Base-by-base conservation (phyloP, 2,113 vertebrate genomes). In the Lasiurus borealis region DNA sequence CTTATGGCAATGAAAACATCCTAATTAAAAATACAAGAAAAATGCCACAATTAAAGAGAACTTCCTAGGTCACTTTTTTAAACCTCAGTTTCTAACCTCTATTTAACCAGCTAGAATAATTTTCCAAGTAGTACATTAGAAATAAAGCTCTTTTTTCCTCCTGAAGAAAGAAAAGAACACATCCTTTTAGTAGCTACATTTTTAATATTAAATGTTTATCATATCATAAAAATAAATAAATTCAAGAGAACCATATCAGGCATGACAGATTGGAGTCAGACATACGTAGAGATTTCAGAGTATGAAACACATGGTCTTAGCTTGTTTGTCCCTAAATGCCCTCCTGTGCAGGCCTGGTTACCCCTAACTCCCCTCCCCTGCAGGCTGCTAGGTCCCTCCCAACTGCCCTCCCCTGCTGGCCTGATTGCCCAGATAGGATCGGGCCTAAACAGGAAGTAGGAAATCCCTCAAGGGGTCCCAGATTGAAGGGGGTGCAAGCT, bases 1-100 rank as follows among this genome's bases (percentile, higher is more conserved):
- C 52, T 76, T 71, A 71, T 94, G 81, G 8, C 77, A 78, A 90
- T 82, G 23, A 91, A 96, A 95, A 85, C 57, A 88, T n/a, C 78
- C 8, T 29, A 89, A 76, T 54, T 89, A 8, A 64, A 52, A 85
- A 72, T 85, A 48, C 2, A 90, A 88, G 69, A 50, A 75, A 90
- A 77, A 75, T 85, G 11, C 8, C 23, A 8, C 66, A 85, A 88
- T 12, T n/a, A 36, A 64, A 64, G 7, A 85, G 9, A 91, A 29
- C 8, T 34, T 64, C 52, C 25, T 36, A 59, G 44, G 23, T 64
- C n/a, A 1, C 31, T 75, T 87, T 76, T 52, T 78, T 57, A n/a
- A 57, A 64, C 11, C 23, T 81, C 66, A 80, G 80, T 66, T 85
- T 6, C 8, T 5, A 82, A 82, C 3, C 18, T 85, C 14, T 62